Evolutionary conservation across 2,113 vertebrate species (phyloP), one percentile per base, ranked within the genome.

Genomic region (Xenotilapia leptura): DNA sequence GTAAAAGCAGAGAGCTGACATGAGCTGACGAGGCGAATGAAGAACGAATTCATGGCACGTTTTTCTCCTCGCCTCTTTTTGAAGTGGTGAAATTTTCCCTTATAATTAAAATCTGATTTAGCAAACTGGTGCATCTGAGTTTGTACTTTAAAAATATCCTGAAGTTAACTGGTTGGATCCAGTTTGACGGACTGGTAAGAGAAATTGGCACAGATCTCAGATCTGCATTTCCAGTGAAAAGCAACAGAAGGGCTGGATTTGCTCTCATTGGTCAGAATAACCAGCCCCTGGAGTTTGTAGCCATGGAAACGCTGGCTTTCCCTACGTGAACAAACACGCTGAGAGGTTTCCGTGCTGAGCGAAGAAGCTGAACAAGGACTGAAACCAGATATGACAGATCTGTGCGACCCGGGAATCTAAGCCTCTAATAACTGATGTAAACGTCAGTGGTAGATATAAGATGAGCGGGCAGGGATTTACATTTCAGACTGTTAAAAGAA

Each of bases 11-110:
- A 62, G 17, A 33, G 0, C 58, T 60, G 31, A 49, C 3, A 14
- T 31, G 26, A 31, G 56, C 56, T 19, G 56, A 62, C 0, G 31
- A 62, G 17, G 17, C 4, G 4, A 60, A 33, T 3, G 2, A 60
- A 6, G 10, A 36, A 62, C 2, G 1, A 62, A n/a, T 36, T 2
- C 31, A 7, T 19, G 15, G 6, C 31, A 1, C 8, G 1, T 36
- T 36, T 62, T 62, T 62, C 58, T 11, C 9, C 31, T 19, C 15
- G 5, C 15, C 5, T 62, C 28, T 1, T 19, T 62, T 62, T 62
- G 28, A 60, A 23, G 28, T n/a, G 17, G 9, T 62, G 31, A 62
- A 62, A 36, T 36, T 36, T 62, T 62, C 58, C 28, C 58, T n/a
- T n/a, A 33, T 62, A 62, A 36, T 36, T 62, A 62, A 62, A 33